Evolutionary conservation across 2,888 invertebrate species (phyloP).

Genomic region (Conomelus anceps): DNA sequence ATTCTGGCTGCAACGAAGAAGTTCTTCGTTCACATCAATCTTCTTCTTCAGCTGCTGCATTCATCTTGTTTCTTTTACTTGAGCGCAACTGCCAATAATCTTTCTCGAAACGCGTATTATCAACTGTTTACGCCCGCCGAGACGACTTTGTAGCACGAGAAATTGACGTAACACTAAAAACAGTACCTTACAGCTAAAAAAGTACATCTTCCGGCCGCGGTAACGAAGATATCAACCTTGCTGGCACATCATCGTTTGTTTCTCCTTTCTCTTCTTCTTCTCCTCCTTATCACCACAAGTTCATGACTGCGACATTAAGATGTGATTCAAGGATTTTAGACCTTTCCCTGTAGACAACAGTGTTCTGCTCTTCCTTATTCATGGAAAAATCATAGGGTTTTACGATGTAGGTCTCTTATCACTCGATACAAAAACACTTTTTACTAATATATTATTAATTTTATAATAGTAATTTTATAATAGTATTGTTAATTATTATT

Average conservation of each 20-base stretch:
- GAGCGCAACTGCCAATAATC: not conserved
- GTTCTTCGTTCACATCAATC: not conserved
- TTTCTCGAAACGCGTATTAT: not conserved
- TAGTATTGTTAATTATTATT: not conserved
- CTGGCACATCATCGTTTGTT: not conserved
- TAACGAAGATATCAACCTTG: not conserved
- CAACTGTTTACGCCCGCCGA: not conserved
- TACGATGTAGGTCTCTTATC: too few species aligned
- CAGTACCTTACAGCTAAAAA: not conserved
- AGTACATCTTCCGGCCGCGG: not conserved
- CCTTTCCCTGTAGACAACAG: not conserved
- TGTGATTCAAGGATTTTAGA: not conserved
- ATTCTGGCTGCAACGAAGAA: not conserved
- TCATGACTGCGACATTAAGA: not conserved
- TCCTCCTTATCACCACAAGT: not conserved
- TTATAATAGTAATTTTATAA: not conserved
- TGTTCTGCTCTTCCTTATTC: not conserved
- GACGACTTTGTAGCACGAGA: not conserved
- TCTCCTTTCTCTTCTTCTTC: not conserved
- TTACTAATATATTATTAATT: too few species aligned
- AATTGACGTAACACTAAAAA: not conserved
- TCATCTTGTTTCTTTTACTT: not conserved
- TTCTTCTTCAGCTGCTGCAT: not conserved
- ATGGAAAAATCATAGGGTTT: too few species aligned
- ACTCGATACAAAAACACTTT: too few species aligned